phyloP scores from a whole-genome alignment of 2,888 invertebrate species.

The Corbicula japonica region DNA sequence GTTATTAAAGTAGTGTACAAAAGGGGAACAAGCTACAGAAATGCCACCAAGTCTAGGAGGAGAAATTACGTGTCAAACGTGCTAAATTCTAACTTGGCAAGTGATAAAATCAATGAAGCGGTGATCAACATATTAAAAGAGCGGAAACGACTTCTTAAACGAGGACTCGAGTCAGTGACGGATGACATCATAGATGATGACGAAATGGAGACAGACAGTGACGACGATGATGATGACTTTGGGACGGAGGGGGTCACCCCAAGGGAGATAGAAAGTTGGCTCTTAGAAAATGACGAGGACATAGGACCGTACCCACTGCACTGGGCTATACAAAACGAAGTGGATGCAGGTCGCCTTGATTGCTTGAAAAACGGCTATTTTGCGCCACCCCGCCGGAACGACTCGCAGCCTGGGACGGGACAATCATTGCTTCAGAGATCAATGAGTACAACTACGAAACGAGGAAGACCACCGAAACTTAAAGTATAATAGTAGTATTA shows the following conservation, averaged over 20 bases:
- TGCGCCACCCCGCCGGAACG: conserved; percentile 30
- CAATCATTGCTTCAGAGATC: conserved; percentile 39
- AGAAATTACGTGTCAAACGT: conserved; percentile 87
- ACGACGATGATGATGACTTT: conserved; percentile 8
- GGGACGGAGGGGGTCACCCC: conserved; percentile 71
- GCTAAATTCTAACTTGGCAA: conserved; percentile 76
- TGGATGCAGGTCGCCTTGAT: conserved; percentile 90
- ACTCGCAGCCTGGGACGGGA: background rate
- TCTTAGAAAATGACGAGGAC: conserved; percentile 66
- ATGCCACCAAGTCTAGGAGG: conserved; percentile 91
- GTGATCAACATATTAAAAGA: conserved; percentile 52
- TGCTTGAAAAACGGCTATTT: conserved; percentile 86
- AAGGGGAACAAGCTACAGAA: conserved; percentile 94
- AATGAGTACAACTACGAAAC: conserved; percentile 47
- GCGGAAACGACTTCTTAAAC: conserved; percentile 5
- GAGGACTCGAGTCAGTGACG: background rate
- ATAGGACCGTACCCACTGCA: conserved; percentile 87
- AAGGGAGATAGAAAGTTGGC: conserved; percentile 80
- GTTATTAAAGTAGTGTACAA: conserved; percentile 95
- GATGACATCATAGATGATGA: too few relatives aligned
- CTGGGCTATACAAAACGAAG: conserved; percentile 91
- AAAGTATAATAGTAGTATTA: too few relatives aligned
- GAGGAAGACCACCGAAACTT: conserved; percentile 70
- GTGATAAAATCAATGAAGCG: conserved; percentile 74
- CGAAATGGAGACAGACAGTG: background rate